Percentiles rank a stretch among this genome's conserved stretches.
Conservation (phyloP, 2,113 vertebrate genomes). For the Sturnus vulgaris region DNA sequence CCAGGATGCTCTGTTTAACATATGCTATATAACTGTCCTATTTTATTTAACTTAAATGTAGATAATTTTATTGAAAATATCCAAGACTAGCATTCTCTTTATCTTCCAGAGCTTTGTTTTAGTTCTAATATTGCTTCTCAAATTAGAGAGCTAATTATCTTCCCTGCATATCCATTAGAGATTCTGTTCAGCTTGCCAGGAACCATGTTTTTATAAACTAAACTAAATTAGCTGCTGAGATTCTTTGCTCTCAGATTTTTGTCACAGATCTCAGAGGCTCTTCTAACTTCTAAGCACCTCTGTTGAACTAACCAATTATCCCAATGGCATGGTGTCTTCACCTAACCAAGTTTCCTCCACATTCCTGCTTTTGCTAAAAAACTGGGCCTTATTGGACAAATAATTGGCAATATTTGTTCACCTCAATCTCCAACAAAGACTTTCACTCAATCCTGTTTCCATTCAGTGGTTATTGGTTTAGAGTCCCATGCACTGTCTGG, state of each 20-base stretch:
- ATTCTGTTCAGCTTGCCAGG: neutral
- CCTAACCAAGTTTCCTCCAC: neutral
- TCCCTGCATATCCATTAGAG: neutral
- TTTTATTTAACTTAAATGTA: slow-evolving; percentile 7
- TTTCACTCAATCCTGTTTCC: neutral
- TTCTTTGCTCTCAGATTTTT: neutral
- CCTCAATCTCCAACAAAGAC: neutral
- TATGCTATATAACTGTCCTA: neutral
- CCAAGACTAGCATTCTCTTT: neutral
- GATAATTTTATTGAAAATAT: neutral
- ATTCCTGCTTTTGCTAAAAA: neutral
- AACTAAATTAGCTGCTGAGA: neutral
- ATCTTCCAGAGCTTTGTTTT: neutral
- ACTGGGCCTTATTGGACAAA: neutral
- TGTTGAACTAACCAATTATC: neutral
- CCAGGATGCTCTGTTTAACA: neutral
- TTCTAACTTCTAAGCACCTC: neutral
- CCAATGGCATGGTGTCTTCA: neutral
- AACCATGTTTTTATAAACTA: neutral
- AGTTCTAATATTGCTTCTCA: neutral
- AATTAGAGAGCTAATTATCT: slow-evolving; percentile 25
- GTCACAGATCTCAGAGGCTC: neutral
- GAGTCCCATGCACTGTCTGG: neutral
- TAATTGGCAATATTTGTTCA: neutral
- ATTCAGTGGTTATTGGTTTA: neutral